Conservation (phyloP, 2,113 vertebrate genomes). For the Cochlearius cochlearius region DNA sequence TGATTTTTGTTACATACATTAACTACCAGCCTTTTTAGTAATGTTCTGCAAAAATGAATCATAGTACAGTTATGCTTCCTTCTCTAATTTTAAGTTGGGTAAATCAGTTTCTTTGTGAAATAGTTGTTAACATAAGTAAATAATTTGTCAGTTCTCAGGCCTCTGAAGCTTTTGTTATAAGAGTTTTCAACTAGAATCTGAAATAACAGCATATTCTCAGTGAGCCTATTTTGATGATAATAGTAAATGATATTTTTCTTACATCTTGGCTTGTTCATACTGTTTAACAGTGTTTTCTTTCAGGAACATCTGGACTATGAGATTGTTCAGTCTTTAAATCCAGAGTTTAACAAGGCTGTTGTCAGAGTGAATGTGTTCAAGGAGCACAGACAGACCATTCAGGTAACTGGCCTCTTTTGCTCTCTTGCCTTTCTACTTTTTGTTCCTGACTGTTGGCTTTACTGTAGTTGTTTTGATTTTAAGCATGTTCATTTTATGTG, state of each 20-base stretch:
- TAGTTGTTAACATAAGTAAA: neutral
- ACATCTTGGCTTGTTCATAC: neutral
- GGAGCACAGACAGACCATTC: conserved; percentile 96
- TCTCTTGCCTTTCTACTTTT: neutral
- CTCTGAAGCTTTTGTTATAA: neutral
- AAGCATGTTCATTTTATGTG: neutral
- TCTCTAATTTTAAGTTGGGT: neutral
- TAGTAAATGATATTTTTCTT: neutral
- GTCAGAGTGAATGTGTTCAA: conserved; percentile 96
- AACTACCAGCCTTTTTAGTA: neutral
- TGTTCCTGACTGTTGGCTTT: neutral
- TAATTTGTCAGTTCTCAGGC: neutral
- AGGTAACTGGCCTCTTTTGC: conserved; percentile 74
- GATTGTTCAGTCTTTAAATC: conserved; percentile 96
- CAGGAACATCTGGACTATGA: conserved; percentile 98
- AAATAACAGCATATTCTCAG: neutral
- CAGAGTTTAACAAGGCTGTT: conserved; percentile 97
- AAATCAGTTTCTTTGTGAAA: neutral
- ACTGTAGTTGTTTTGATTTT: neutral
- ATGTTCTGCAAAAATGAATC: neutral
- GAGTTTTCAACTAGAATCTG: neutral
- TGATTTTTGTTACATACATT: neutral
- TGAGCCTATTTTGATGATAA: neutral
- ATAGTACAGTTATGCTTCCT: neutral
- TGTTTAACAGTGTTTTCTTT: neutral